Conservation (phyloP, 1,140 invertebrate genomes). For the Drosophila pachea region DNA sequence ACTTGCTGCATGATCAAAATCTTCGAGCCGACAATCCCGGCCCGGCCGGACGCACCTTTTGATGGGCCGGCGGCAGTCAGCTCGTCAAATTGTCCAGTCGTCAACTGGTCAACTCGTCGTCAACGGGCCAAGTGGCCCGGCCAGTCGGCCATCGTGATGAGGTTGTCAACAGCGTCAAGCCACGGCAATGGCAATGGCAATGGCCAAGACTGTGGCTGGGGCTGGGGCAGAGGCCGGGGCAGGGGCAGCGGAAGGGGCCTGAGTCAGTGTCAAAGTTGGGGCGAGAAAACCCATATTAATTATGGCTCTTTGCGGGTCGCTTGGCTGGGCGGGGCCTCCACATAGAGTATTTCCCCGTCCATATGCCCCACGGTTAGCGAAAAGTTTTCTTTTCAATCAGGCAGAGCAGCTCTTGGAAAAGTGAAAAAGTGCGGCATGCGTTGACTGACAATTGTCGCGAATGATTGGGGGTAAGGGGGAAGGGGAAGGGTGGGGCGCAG, state of each 20-base stretch:
- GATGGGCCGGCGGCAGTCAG: slow-evolving; percentile 8
- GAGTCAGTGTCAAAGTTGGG: slow-evolving; percentile 43
- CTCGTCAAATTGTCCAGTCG: background rate
- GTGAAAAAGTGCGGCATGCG: slow-evolving; percentile 31
- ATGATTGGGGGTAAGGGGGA: background rate
- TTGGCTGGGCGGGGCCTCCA: no score
- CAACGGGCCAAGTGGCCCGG: slow-evolving; percentile 2
- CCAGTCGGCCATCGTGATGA: slow-evolving; percentile 37
- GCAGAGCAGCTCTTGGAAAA: slow-evolving; percentile 14
- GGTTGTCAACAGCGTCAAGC: slow-evolving; percentile 34
- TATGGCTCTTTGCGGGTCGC: slow-evolving; percentile 25
- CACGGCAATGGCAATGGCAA: slow-evolving; percentile 22
- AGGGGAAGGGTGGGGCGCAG: background rate
- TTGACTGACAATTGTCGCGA: slow-evolving; percentile 26
- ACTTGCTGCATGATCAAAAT: slow-evolving; percentile 64
- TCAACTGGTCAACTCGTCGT: background rate
- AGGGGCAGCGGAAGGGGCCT: slow-evolving; percentile 30
- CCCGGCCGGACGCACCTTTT: slow-evolving; percentile 9
- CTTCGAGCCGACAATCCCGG: slow-evolving; percentile 39
- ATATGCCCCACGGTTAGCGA: background rate
- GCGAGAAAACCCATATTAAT: slow-evolving; percentile 40
- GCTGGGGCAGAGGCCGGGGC: slow-evolving; percentile 6
- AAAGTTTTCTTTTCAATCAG: slow-evolving; percentile 6
- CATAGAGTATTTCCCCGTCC: background rate
- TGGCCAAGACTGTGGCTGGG: background rate